Conservation (phyloP, 2,113 vertebrate genomes). For the Mesoclemmys tuberculata region DNA sequence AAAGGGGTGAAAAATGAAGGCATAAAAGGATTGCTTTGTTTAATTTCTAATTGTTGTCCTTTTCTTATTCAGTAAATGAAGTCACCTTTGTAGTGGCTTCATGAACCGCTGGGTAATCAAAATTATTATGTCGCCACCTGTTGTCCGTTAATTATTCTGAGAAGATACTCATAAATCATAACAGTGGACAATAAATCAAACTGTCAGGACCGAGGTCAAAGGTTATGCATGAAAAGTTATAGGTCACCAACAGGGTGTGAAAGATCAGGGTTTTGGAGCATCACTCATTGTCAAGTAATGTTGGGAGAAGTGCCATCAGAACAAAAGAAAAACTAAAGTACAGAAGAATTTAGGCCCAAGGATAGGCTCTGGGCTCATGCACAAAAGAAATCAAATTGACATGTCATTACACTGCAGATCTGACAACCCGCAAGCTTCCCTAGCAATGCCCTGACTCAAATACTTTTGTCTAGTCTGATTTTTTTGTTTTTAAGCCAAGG, state of each 20-base stretch:
- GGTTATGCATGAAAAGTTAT: constrained; percentile 92
- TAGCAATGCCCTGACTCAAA: constrained; percentile 73
- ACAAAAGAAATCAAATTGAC: constrained; percentile 91
- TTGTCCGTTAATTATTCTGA: constrained; percentile 98
- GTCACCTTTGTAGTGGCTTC: constrained; percentile 89
- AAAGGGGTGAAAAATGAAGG: constrained; percentile 65
- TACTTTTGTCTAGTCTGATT: constrained; percentile 61
- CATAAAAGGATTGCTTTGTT: constrained; percentile 79
- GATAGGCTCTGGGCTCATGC: constrained; percentile 80
- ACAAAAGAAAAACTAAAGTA: constrained; percentile 95
- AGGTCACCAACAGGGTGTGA: constrained; percentile 92
- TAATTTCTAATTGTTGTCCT: constrained; percentile 81
- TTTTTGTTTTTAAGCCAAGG: constrained; percentile 77
- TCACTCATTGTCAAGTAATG: constrained; percentile 95
- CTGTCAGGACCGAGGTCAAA: constrained; percentile 94
- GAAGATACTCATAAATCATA: constrained; percentile 99
- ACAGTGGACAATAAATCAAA: constrained; percentile 99
- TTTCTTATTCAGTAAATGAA: constrained; percentile 84
- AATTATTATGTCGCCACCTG: constrained; percentile 95
- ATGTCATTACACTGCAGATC: constrained; percentile 88
- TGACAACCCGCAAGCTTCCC: constrained; percentile 83
- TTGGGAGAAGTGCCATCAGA: constrained; percentile 88
- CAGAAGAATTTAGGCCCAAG: constrained; percentile 84
- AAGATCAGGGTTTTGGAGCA: constrained; percentile 92
- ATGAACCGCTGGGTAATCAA: constrained; percentile 89